These are phyloP conservation scores for Phania funesta DNA, from an alignment of 2,888 invertebrate genomes.

Conservation along the genomic window DNA sequence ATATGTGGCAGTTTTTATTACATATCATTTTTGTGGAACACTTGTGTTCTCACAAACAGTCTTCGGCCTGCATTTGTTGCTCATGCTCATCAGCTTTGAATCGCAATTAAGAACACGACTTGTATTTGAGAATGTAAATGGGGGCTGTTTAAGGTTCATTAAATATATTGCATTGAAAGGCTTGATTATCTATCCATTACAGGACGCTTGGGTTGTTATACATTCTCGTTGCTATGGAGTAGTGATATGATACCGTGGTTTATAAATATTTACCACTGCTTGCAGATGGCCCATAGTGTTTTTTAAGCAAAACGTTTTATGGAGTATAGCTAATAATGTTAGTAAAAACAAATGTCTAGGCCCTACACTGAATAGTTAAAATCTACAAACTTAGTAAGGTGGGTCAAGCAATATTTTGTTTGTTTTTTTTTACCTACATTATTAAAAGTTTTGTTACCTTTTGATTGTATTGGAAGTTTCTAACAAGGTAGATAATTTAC, in stretches of 20 bases:
- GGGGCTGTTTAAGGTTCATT: conserved; percentile 38
- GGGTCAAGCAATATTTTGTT: too few species aligned
- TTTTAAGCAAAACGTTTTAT: not conserved
- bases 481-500: too few species aligned
- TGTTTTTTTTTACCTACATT: too few species aligned
- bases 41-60: not conserved
- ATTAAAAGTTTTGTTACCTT: too few species aligned
- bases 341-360: too few species aligned
- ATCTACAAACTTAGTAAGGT: too few species aligned
- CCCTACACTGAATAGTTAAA: too few species aligned
- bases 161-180: conserved; percentile 7
- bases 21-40: conserved; percentile 28
- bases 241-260: conserved; percentile 32
- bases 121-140: not conserved
- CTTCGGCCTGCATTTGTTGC: conserved; percentile 24
- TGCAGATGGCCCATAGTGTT: conserved; percentile 16
- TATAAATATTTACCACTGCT: conserved; percentile 54
- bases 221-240: not conserved
- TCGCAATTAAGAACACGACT: not conserved
- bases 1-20: conserved; percentile 26
- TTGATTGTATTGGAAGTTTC: too few species aligned
- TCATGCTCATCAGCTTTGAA: not conserved
- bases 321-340: too few species aligned
- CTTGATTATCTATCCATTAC: conserved; percentile 31
- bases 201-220: not conserved